phyloP scores from a whole-genome alignment of 2,888 invertebrate species.

The Cryptus viduatorius region DNA sequence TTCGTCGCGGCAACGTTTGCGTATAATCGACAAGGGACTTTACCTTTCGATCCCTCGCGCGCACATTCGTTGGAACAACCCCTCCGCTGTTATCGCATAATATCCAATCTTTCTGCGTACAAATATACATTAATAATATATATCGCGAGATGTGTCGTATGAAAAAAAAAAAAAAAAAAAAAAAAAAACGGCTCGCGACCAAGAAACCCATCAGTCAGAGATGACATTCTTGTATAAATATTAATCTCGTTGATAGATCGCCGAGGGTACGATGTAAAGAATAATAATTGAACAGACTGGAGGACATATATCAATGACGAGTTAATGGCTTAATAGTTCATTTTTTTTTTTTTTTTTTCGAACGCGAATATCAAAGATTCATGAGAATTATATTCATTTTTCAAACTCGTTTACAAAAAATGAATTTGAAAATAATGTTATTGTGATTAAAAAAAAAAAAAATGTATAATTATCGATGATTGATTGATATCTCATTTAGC shows the following conservation, averaged over 20 bases:
- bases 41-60: constrained; percentile 17
- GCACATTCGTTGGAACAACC: not conserved
- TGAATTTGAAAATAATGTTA: too few species aligned
- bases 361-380: not conserved
- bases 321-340: constrained; percentile 10
- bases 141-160: not conserved
- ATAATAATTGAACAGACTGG: constrained; percentile 1
- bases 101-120: constrained; percentile 11
- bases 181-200: constrained; percentile 3
- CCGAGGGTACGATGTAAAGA: not conserved
- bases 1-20: not conserved
- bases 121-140: not conserved
- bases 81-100: not conserved
- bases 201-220: constrained; percentile 15
- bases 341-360: not conserved
- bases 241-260: constrained; percentile 3
- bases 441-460: not conserved
- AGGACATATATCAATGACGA: constrained; percentile 4
- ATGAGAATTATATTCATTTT: not conserved
- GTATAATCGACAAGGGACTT: constrained; percentile 8
- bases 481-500: not conserved
- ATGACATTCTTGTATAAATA: constrained; percentile 13
- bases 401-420: too few species aligned
- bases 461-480: not conserved
- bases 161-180: too few species aligned